Base-by-base conservation (phyloP, 2,113 vertebrate genomes). In the Xyrauchen texanus region DNA sequence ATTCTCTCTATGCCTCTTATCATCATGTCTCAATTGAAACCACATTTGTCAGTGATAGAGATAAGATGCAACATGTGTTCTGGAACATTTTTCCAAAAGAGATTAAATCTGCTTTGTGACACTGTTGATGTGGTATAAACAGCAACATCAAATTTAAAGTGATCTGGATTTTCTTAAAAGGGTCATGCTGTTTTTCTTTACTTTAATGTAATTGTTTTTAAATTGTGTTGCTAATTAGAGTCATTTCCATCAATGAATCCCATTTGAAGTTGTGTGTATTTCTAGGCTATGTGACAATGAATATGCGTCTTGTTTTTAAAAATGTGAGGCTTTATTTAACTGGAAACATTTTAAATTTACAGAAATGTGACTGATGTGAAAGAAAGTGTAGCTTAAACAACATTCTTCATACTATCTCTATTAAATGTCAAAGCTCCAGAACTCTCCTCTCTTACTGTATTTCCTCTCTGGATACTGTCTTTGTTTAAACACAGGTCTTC, bases 1-100 rank as follows among this genome's bases (percentile, higher is more conserved):
- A 70, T 72, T 77, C 73, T 21, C 49, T 21, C 64, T 57, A 34
- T 15, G 44, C 49, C 45, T 67, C 64, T 83, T 86, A 89, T 89
- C 81, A 21, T 44, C 6, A 52, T 77, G 21, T 34, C 21, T 34
- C 21, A 34, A 1, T 34, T 2, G 63, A 60, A 15, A 70, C 63
- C 71, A 76, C 63, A 57, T 69, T 66, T 65, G 77, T 73, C 42
- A 57, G 68, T 53, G 82, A 84, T 68, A 80, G 77, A 88, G 83
- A 83, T 80, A 81, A 4, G 8, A 76, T 75, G 5, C 12, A n/a
- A n/a, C n/a, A n/a, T n/a, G n/a, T n/a, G n/a, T n/a, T n/a, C 47
- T 81, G 84, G 80, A 89, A 89, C 87, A 79, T 77, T 85, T 84
- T 34, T 34, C 85, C 86, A 9, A 63, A 86, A 73, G 11, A 69